A percentile compares a stretch with the other conserved stretches of the same genome.
phyloP scores from a whole-genome alignment of 2,113 vertebrate species.

The Pampusana beccarii region DNA sequence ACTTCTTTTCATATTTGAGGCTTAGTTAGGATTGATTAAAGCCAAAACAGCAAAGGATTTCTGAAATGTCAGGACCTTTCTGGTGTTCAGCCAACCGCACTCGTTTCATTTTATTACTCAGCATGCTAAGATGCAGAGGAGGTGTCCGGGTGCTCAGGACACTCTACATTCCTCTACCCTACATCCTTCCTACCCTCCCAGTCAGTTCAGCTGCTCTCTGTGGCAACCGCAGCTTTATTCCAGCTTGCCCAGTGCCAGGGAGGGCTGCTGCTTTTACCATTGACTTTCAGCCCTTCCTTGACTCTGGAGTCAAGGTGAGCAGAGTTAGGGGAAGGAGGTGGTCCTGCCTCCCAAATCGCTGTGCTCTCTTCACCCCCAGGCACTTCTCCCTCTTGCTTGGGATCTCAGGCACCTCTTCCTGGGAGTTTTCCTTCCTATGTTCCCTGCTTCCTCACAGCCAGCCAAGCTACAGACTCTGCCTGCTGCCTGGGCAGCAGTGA shows the following conservation, averaged over 20 bases:
- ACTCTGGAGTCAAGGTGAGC: neutral
- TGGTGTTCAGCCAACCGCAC: conserved; percentile 5
- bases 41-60: conserved; percentile 60
- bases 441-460: neutral
- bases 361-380: neutral
- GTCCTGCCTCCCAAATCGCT: neutral
- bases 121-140: neutral
- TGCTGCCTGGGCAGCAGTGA: neutral
- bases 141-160: neutral
- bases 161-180: accelerated
- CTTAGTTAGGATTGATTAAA: conserved; percentile 61
- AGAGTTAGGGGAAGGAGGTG: neutral
- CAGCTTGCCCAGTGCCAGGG: neutral
- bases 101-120: conserved; percentile 15
- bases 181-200: neutral
- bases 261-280: neutral
- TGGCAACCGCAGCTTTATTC: neutral
- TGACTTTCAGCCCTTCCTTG: neutral
- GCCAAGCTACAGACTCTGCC: neutral
- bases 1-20: conserved; percentile 61
- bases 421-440: neutral
- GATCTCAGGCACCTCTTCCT: neutral
- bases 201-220: neutral
- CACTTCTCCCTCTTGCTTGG: neutral
- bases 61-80: conserved; percentile 70